Evolutionary conservation across 2,797 vertebrate species (phyloP).

Genomic region (Zalophus californianus): DNA sequence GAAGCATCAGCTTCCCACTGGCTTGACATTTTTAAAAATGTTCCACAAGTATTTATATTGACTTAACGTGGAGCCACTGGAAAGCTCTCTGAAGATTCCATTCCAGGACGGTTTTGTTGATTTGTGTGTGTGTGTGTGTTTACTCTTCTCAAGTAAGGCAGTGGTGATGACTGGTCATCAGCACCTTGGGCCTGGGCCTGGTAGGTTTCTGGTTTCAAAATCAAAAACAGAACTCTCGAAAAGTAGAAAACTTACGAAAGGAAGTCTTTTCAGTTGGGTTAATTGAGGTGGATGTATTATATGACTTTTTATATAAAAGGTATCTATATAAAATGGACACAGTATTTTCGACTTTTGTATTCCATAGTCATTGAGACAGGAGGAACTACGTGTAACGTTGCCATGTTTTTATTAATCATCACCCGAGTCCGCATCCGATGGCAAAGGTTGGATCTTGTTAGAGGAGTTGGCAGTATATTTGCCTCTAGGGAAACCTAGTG

Average conservation of each 20-base stretch:
- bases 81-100: constrained; percentile 79
- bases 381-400: constrained; percentile 92
- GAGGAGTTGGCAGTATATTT: constrained; percentile 83
- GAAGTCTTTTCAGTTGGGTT: constrained; percentile 80
- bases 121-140: constrained; percentile 61
- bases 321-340: constrained; percentile 93
- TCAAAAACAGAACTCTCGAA: constrained; percentile 77
- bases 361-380: constrained; percentile 89
- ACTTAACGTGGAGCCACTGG: constrained; percentile 69
- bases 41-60: constrained; percentile 78
- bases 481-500: constrained; percentile 82
- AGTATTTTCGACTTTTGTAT: constrained; percentile 96
- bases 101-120: constrained; percentile 79
- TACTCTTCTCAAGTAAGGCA: constrained; percentile 76
- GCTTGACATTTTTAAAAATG: constrained; percentile 57
- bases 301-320: constrained; percentile 93
- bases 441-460: constrained; percentile 84
- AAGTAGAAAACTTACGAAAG: constrained; percentile 83
- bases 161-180: constrained; percentile 74
- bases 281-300: constrained; percentile 88
- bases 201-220: constrained; percentile 83
- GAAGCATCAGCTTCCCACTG: constrained; percentile 64
- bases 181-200: constrained; percentile 79
- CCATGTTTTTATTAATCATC: constrained; percentile 91
- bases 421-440: constrained; percentile 84